phyloP scores from a whole-genome alignment of 2,888 invertebrate genomes.

The Mythimna impura region DNA sequence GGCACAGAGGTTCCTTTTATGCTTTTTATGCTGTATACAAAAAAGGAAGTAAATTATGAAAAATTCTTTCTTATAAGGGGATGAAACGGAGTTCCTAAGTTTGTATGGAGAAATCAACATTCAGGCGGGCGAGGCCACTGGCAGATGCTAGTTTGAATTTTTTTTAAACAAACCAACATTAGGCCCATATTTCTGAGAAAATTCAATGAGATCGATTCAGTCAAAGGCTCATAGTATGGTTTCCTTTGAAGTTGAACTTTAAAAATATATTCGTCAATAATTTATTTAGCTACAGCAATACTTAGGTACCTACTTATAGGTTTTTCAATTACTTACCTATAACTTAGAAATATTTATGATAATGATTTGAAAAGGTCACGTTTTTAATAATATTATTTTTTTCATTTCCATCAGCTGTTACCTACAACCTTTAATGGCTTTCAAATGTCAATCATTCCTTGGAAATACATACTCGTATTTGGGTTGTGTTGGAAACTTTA shows the following conservation, averaged over 20 bases:
- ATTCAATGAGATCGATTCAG: neutral
- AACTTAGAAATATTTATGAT: neutral
- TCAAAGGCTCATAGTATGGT: neutral
- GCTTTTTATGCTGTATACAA: too few species aligned
- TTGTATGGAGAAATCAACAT: too few species aligned
- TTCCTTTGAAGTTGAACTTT: neutral
- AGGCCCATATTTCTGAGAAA: neutral
- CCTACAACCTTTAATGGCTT: neutral
- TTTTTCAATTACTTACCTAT: slow-evolving; percentile 8
- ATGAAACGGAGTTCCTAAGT: too few species aligned
- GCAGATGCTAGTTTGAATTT: neutral
- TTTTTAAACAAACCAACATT: neutral
- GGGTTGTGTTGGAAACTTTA: slow-evolving; percentile 20
- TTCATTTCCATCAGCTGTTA: neutral
- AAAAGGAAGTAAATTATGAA: too few species aligned
- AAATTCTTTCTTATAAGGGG: too few species aligned
- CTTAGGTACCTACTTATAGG: neutral
- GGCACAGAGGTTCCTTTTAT: too few species aligned
- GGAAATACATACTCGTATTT: neutral
- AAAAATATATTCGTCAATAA: neutral
- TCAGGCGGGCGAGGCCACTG: too few species aligned
- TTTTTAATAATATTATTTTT: slow-evolving; percentile 8
- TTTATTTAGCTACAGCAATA: neutral
- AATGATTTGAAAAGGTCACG: slow-evolving; percentile 9
- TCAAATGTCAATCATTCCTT: neutral